phyloP scores from a whole-genome alignment of 2,888 invertebrate genomes.

The Synergus gifuensis region DNA sequence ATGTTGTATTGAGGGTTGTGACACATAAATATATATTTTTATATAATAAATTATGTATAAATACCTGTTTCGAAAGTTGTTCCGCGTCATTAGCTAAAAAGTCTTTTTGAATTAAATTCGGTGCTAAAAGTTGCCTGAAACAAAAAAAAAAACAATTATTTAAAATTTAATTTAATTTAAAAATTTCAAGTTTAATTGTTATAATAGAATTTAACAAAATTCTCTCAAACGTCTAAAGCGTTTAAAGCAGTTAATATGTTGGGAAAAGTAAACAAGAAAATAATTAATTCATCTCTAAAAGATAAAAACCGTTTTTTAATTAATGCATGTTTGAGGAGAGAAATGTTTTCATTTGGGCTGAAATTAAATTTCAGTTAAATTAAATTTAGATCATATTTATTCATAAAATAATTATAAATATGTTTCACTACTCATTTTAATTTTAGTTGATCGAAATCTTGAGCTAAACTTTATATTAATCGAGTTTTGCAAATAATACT shows the following conservation, averaged over 20 bases:
- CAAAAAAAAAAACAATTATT: constrained; percentile 53
- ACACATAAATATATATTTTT: neutral
- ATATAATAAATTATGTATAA: constrained; percentile 54
- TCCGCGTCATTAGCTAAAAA: constrained; percentile 92
- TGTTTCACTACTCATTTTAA: neutral
- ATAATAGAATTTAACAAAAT: neutral
- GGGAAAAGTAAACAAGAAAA: neutral
- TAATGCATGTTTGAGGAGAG: neutral
- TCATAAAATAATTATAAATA: too few relatives aligned
- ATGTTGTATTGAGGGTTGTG: too few relatives aligned
- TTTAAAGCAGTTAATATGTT: neutral
- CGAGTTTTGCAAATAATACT: too few relatives aligned
- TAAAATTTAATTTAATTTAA: neutral
- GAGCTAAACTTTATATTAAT: too few relatives aligned
- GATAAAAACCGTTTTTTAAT: neutral
- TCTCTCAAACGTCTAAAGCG: neutral
- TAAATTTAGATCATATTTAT: neutral
- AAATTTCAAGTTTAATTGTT: neutral
- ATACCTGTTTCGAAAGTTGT: constrained; percentile 89
- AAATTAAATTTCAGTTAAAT: neutral
- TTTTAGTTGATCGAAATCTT: neutral
- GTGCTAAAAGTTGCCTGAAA: constrained; percentile 94
- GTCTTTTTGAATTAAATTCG: constrained; percentile 94
- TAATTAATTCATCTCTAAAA: neutral
- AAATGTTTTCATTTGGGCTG: neutral